phyloP scores from a whole-genome alignment of 2,797 vertebrate genomes.

The Hafferia zeledoni region DNA sequence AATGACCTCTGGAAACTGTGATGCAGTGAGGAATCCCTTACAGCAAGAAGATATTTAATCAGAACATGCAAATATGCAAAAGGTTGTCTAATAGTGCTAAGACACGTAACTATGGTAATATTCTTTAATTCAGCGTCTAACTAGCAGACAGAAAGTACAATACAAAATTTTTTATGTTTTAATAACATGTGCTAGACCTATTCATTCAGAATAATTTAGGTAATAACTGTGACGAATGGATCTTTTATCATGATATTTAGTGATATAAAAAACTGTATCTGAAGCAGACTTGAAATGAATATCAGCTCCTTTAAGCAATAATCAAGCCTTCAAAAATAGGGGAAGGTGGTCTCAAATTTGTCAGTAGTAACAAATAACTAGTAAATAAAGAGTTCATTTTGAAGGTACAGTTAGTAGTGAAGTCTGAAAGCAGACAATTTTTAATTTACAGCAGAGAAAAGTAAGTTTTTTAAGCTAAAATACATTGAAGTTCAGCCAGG shows the following conservation, averaged over 20 bases:
- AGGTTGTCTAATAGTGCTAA: background rate
- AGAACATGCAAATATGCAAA: background rate
- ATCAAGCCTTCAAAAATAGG: background rate
- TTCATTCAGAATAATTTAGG: background rate
- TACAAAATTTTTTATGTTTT: background rate
- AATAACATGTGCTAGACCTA: background rate
- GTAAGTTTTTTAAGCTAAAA: background rate
- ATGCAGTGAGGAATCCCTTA: background rate
- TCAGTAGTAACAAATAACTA: background rate
- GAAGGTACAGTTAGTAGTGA: background rate
- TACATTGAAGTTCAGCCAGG: background rate
- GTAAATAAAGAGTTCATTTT: background rate
- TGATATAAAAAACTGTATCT: background rate
- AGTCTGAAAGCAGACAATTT: background rate
- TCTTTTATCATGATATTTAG: background rate
- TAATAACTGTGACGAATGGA: background rate
- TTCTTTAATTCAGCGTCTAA: background rate
- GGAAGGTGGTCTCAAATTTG: background rate
- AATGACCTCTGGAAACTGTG: background rate
- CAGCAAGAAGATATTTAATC: background rate
- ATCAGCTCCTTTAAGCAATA: background rate
- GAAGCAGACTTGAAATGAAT: background rate
- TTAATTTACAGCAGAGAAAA: background rate
- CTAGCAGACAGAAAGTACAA: background rate
- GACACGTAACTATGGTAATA: background rate